Percentiles rank a stretch among this genome's conserved stretches.
Conservation (phyloP, 2,888 invertebrate genomes). For the Reticulitermes lucifugus region DNA sequence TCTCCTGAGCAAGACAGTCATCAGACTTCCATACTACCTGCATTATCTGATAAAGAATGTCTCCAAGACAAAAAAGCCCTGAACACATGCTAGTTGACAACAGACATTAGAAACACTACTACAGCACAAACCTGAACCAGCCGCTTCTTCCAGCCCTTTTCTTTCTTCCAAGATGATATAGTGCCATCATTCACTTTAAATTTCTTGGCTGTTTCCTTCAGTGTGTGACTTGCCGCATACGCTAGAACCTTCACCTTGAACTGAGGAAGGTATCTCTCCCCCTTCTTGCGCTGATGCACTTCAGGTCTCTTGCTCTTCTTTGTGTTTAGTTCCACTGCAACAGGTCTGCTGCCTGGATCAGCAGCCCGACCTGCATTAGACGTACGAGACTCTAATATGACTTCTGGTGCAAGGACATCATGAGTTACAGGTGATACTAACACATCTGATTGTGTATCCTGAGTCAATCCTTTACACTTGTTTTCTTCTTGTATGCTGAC, state of each 20-base stretch:
- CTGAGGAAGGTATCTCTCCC: constrained; percentile 49
- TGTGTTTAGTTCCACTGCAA: background rate
- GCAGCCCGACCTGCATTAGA: background rate
- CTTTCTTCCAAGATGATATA: constrained; percentile 47
- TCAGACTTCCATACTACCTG: no score
- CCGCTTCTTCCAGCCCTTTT: constrained; percentile 29
- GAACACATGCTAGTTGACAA: no score
- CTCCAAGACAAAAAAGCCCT: no score
- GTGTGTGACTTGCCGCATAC: constrained; percentile 42
- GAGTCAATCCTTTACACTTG: background rate
- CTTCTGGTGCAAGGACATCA: constrained; percentile 22
- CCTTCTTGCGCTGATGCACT: constrained; percentile 37
- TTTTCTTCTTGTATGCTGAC: background rate
- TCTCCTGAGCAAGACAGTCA: no score
- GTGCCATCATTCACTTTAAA: constrained; percentile 48
- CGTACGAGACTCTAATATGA: background rate
- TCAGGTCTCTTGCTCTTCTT: background rate
- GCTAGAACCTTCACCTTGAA: constrained; percentile 52
- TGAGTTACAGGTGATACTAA: background rate
- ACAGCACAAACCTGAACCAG: constrained; percentile 3
- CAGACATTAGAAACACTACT: no score
- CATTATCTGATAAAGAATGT: no score
- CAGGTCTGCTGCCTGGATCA: background rate
- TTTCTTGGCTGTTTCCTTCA: constrained; percentile 48
- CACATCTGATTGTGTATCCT: background rate